Evolutionary conservation across 2,797 vertebrate genomes (phyloP), one percentile per base, ranked within the genome.

Genomic region (Synaphobranchus kaupii): DNA sequence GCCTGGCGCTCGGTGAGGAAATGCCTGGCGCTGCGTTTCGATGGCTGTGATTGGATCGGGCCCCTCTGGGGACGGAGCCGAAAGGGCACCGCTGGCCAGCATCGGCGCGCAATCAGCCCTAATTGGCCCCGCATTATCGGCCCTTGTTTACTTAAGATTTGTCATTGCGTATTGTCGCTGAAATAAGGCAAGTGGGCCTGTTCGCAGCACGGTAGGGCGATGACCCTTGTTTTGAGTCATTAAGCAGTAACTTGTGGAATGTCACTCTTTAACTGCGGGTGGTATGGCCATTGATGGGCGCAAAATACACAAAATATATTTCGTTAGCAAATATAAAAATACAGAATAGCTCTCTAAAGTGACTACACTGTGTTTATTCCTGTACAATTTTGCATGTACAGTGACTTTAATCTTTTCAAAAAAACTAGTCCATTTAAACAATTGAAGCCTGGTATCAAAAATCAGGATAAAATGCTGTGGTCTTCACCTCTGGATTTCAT

Each of bases 51-150:
- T 66, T 84, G 56, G 58, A 89, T 60, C 20, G 47, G 71, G 80
- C 78, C 80, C 80, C 58, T 13, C 52, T 44, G 78, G 71, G 84
- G 66, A 78, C 44, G 52, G 48, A 60, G 44, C 66, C 63, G 9
- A 78, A 58, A 76, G 86, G 86, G 34, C 82, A 87, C 39, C 31
- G 31, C 58, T 47, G 71, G 31, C 54, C 80, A 22, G 82, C 83
- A 39, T 3, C n/a, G 68, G 20, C 28, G n/a, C 1, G 71, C 82
- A 60, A 87, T 89, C 83, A 87, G 1, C 31, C 68, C 22, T 87
- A 87, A 89, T 89, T 85, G 13, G 73, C 15, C 20, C 68, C 48
- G 78, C 85, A 39, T 84, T 89, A 89, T 87, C 76, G 28, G 20
- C 9, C 39, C 58, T 0, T 83, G 47, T 89, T 89, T 89, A 47